These are phyloP conservation scores for Caenorhabditis panamensis DNA, from an alignment of 2,888 invertebrate genomes.

Conservation along the genomic window DNA sequence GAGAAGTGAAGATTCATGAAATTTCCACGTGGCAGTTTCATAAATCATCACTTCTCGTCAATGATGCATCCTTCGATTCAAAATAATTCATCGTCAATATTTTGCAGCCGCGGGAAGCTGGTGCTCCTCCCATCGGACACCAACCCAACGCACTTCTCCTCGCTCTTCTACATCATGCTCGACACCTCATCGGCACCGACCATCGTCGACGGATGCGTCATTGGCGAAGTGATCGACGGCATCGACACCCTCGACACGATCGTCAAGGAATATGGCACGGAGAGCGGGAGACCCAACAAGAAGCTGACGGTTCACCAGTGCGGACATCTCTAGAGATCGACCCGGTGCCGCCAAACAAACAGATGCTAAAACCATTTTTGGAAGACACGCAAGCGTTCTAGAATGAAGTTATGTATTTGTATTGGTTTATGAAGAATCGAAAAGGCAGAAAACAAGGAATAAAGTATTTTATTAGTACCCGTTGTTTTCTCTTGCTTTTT, in stretches of 20 bases:
- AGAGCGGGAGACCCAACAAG: constrained; percentile 40
- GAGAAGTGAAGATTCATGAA: too few relatives aligned
- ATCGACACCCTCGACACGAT: constrained; percentile 45
- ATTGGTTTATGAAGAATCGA: too few relatives aligned
- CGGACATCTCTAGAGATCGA: constrained; percentile 43
- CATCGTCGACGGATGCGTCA: constrained; percentile 48
- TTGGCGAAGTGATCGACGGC: constrained; percentile 56
- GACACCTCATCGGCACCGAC: constrained; percentile 35
- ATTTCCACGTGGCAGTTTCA: too few relatives aligned
- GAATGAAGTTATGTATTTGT: too few relatives aligned
- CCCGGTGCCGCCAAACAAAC: background rate
- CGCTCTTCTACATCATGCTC: constrained; percentile 55
- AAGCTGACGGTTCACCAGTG: constrained; percentile 47
- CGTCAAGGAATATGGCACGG: constrained; percentile 47
- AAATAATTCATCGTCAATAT: background rate
- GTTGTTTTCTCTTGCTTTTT: too few relatives aligned
- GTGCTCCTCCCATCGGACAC: constrained; percentile 41
- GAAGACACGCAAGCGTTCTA: too few relatives aligned
- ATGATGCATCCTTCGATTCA: too few relatives aligned
- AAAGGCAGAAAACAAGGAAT: too few relatives aligned
- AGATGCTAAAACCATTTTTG: background rate
- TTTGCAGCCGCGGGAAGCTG: constrained; percentile 49
- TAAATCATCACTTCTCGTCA: too few relatives aligned
- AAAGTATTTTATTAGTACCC: too few relatives aligned
- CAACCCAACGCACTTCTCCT: constrained; percentile 46